A percentile compares a stretch with the other conserved stretches of the same genome.
Evolutionary conservation across 2,888 invertebrate species (phyloP).

Genomic region (Morpho achilles): DNA sequence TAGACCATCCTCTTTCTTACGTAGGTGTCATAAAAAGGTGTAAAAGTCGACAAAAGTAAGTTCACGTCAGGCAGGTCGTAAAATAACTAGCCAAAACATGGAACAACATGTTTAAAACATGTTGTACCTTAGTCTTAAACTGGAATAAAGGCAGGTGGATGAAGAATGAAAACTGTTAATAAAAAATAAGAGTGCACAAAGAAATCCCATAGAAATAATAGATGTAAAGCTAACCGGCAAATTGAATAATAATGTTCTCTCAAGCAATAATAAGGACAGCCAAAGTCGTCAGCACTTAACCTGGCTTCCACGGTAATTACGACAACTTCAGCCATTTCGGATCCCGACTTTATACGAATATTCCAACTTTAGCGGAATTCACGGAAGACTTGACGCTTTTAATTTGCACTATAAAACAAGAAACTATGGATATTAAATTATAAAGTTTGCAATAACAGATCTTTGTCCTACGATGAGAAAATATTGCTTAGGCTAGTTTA

Average conservation of each 20-base stretch:
- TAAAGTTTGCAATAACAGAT: no score
- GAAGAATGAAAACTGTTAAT: no score
- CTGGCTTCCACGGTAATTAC: conserved; percentile 45
- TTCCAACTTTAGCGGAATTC: conserved; percentile 33
- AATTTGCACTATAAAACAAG: conserved; percentile 27
- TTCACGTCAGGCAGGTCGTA: no score
- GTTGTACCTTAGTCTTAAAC: no score
- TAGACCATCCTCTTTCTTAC: no score
- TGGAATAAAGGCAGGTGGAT: no score
- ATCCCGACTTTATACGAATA: conserved; percentile 38
- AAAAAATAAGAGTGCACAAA: background rate
- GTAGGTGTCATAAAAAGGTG: no score
- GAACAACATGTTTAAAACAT: no score
- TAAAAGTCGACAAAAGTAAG: no score
- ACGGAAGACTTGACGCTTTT: conserved; percentile 25
- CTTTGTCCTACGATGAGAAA: no score
- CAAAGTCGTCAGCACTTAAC: conserved; percentile 35
- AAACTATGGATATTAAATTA: conserved; percentile 27
- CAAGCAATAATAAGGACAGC: conserved; percentile 27
- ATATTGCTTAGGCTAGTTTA: no score
- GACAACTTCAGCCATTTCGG: conserved; percentile 44
- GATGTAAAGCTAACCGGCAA: conserved; percentile 12
- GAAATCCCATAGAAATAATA: background rate
- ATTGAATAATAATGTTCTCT: conserved; percentile 23
- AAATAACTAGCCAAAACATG: no score